Evolutionary conservation across 1,140 invertebrate species (phyloP).

Genomic region (Drosophila bifasciata): DNA sequence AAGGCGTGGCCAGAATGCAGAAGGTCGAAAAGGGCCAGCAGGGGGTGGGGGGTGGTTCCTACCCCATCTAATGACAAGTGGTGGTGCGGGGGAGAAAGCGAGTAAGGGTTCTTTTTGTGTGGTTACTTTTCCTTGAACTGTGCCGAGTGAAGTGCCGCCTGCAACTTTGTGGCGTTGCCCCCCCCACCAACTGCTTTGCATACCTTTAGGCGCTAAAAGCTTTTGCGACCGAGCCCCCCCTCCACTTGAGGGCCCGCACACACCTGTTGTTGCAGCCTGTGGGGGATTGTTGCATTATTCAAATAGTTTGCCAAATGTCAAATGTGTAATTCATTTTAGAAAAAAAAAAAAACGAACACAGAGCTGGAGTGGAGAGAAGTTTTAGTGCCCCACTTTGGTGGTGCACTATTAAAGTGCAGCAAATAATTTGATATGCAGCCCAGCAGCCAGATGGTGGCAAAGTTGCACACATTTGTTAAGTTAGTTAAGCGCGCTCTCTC

Average conservation of each 20-base stretch:
- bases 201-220: conserved; percentile 76
- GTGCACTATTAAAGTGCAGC: conserved; percentile 64
- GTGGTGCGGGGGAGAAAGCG: conserved; percentile 37
- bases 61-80: conserved; percentile 57
- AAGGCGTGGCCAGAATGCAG: conserved; percentile 43
- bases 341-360: conserved; percentile 30
- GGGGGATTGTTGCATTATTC: conserved; percentile 70
- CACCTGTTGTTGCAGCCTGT: conserved; percentile 38
- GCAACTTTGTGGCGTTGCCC: conserved; percentile 42
- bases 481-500: conserved; percentile 72
- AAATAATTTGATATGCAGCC: conserved; percentile 52
- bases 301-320: conserved; percentile 55
- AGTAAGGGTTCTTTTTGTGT: conserved; percentile 6
- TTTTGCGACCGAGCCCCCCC: conserved; percentile 44
- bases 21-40: conserved; percentile 21
- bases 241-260: conserved; percentile 28
- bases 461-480: conserved; percentile 73
- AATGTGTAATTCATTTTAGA: conserved; percentile 59
- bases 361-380: background rate
- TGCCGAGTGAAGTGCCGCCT: conserved; percentile 23
- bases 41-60: background rate
- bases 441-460: conserved; percentile 24
- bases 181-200: conserved; percentile 66
- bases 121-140: conserved; percentile 10
- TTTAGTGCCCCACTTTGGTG: conserved; percentile 21